Evolutionary conservation across 2,113 vertebrate species (phyloP).

Genomic region (Lasiurus borealis): DNA sequence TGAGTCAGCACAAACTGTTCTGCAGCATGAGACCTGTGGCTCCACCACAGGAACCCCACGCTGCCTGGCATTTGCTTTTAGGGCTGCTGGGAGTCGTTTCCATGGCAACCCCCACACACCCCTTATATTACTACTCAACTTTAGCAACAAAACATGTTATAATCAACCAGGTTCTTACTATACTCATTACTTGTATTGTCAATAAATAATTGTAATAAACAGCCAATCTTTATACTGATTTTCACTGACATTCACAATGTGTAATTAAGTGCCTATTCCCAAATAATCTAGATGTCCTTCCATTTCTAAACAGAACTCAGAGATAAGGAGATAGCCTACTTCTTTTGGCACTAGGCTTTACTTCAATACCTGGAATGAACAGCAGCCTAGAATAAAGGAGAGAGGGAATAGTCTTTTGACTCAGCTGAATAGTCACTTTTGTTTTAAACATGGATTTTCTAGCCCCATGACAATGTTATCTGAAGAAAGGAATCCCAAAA

Average conservation of each 20-base stretch:
- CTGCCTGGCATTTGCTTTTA: conserved; percentile 63
- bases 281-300: background rate
- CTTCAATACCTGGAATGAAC: background rate
- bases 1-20: conserved; percentile 77
- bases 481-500: conserved; percentile 35
- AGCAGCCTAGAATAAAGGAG: background rate
- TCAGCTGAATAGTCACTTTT: background rate
- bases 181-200: background rate
- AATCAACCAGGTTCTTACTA: background rate
- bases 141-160: conserved; percentile 25
- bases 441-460: conserved; percentile 54
- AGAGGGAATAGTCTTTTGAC: background rate
- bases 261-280: background rate
- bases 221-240: background rate
- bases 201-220: background rate
- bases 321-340: background rate
- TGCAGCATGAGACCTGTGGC: background rate
- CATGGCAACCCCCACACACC: conserved; percentile 71
- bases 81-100: conserved; percentile 70
- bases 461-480: background rate
- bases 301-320: conserved; percentile 2
- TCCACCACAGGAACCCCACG: background rate
- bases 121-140: background rate
- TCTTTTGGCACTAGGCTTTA: background rate
- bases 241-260: background rate